Percentiles rank a stretch among this genome's conserved stretches.
Conservation (phyloP, 2,888 invertebrate species). For the Cephus spinipes region DNA sequence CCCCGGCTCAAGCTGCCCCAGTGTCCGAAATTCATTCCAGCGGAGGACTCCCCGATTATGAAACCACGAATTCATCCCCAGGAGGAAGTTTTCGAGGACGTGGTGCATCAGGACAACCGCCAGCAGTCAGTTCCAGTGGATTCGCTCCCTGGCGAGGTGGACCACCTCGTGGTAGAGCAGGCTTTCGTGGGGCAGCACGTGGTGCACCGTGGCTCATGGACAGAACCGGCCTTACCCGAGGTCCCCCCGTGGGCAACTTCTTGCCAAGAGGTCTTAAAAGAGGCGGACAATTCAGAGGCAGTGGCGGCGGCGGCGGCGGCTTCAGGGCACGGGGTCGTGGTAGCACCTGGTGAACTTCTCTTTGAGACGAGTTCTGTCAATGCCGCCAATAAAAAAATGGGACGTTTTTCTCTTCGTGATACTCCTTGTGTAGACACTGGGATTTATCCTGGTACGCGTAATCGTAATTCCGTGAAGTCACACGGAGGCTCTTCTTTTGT, state of each 20-base stretch:
- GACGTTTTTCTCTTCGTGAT: background rate
- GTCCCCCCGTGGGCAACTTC: constrained; percentile 48
- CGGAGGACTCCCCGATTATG: constrained; percentile 50
- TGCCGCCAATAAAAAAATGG: background rate
- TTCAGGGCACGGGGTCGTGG: constrained; percentile 57
- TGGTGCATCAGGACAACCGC: constrained; percentile 29
- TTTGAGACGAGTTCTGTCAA: background rate
- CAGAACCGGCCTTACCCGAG: constrained; percentile 44
- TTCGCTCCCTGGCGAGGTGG: constrained; percentile 65
- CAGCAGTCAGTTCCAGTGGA: constrained; percentile 16
- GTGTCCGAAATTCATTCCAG: constrained; percentile 41
- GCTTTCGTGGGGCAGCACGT: constrained; percentile 62
- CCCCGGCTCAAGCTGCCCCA: constrained; percentile 20
- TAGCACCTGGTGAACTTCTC: constrained; percentile 44
- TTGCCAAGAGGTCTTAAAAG: constrained; percentile 57
- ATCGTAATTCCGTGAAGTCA: background rate
- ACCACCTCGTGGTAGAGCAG: constrained; percentile 63
- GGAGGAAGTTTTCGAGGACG: constrained; percentile 42
- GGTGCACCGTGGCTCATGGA: constrained; percentile 66
- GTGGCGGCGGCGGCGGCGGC: constrained; percentile 47
- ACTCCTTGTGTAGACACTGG: background rate
- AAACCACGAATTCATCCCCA: constrained; percentile 33
- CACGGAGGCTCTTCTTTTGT: background rate
- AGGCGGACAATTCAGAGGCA: constrained; percentile 57
- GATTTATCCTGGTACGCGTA: background rate